Base-by-base conservation (phyloP, 1,140 invertebrate species). In the Elysia chlorotica region DNA sequence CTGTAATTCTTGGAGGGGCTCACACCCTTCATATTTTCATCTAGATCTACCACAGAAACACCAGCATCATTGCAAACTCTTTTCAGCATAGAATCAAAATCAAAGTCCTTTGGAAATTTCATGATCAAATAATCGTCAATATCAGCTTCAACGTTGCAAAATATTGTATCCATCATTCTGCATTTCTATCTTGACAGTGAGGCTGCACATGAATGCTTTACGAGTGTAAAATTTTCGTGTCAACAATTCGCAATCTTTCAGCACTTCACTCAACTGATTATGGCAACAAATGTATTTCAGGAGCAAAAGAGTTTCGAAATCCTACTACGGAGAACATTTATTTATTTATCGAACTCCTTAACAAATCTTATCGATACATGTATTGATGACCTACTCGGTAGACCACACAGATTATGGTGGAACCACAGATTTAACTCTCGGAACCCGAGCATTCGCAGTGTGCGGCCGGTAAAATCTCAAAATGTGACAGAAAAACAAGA, bases 31-130 rank as follows among this genome's bases (percentile, higher is more conserved):
- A 48, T 14, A 48, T n/a, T 48, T 48, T 14, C 41, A 10, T 48
- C n/a, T 10, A 48, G 41, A 48, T n/a, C 53, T 6, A 69, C 33
- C 37, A 77, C 48, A 19, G 21, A 2, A 37, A 77, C 75, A 19
- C 72, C 72, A 41, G 75, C 72, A 62, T 77, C 72, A 17, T 74
- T 41, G 31, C 72, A 61, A 54, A 74, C 68, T 41, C 68, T 71
- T 17, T 33, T 65, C 31, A 77, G 33, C 68, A 74, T 74, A 3
- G 68, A 41, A 63, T 71, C 63, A 68, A 74, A 77, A 62, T 77
- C 75, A 72, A 74, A 74, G n/a, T 71, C 75, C n/a, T 37, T 10
- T 30, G 72, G 69, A 65, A 74, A 77, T 41, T 53, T 71, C 36
- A 21, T 37, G 30, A 38, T 28, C 4, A 77, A 59, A 38, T 74